Percentiles rank a stretch among this genome's conserved stretches.
phyloP scores from a whole-genome alignment of 2,113 vertebrate genomes.

The Mustela nigripes region DNA sequence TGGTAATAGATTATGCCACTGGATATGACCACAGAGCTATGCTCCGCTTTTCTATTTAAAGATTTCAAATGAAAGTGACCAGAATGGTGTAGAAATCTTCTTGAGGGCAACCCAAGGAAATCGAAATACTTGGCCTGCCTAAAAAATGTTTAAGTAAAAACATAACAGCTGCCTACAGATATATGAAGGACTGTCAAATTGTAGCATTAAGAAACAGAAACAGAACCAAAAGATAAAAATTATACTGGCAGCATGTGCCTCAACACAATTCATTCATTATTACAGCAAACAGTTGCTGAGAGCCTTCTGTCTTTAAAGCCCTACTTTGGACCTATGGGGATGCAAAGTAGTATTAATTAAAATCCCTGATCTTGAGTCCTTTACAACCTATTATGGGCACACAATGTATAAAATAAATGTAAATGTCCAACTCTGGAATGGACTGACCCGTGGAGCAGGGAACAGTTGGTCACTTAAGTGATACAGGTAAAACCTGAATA shows the following conservation, averaged over 20 bases:
- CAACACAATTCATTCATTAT: background rate
- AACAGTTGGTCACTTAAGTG: background rate
- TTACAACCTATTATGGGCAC: background rate
- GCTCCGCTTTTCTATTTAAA: slow-evolving; percentile 42
- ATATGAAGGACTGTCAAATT: background rate
- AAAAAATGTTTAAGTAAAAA: background rate
- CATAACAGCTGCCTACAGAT: background rate
- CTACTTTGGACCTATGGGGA: background rate
- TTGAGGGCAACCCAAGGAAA: background rate
- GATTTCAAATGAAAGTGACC: slow-evolving; percentile 30
- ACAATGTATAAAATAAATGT: background rate
- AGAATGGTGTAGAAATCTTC: background rate
- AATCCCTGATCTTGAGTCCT: background rate
- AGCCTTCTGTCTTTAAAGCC: background rate
- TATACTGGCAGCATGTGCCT: background rate
- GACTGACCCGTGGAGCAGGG: background rate
- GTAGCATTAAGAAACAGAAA: background rate
- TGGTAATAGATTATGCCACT: background rate
- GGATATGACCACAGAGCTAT: background rate
- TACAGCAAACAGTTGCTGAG: background rate
- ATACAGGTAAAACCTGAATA: background rate
- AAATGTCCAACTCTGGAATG: background rate
- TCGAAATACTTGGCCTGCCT: background rate
- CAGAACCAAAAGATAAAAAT: background rate
- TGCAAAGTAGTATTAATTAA: slow-evolving; percentile 2